Percentiles rank a stretch among this genome's conserved stretches.
These are phyloP conservation scores for Chondrilla cf. caribensis DNA, from an alignment of 37 sponge, comb jelly and placozoan genomes.

Conservation along the genomic window DNA sequence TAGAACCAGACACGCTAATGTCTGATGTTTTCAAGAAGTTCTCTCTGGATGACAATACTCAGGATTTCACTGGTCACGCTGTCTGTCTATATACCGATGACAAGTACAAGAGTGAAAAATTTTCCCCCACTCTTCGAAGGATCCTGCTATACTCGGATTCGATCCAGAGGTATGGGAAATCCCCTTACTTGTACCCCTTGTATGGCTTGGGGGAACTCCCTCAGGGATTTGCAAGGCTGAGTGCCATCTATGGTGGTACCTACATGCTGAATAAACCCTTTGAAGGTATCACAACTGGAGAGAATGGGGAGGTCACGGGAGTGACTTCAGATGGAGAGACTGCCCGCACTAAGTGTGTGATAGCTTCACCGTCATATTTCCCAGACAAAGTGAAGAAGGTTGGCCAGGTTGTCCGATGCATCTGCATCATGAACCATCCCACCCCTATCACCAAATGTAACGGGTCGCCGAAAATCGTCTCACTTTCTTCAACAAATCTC, in stretches of 20 bases:
- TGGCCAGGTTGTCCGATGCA: constrained; percentile 92
- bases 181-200: constrained; percentile 96
- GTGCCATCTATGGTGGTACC: constrained; percentile 99
- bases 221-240: constrained; percentile 97
- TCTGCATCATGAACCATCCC: constrained; percentile 91
- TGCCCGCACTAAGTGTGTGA: constrained; percentile 83
- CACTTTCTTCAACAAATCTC: too few species aligned
- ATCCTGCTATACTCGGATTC: constrained; percentile 90
- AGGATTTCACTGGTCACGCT: constrained; percentile 92
- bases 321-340: constrained; percentile 92
- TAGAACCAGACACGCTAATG: constrained; percentile 73
- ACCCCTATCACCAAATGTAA: constrained; percentile 96
- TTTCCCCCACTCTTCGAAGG: constrained; percentile 48
- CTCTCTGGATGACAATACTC: constrained; percentile 73
- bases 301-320: constrained; percentile 83
- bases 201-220: constrained; percentile 98
- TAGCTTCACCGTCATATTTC: constrained; percentile 95
- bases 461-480: too few species aligned
- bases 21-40: constrained; percentile 78
- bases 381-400: constrained; percentile 84
- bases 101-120: constrained; percentile 63
- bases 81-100: constrained; percentile 83
- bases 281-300: constrained; percentile 71
- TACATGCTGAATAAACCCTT: constrained; percentile 98
- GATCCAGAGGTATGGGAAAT: constrained; percentile 91